These are phyloP conservation scores for Athripsodes cinereus DNA, from an alignment of 2,888 invertebrate species.

Conservation along the genomic window DNA sequence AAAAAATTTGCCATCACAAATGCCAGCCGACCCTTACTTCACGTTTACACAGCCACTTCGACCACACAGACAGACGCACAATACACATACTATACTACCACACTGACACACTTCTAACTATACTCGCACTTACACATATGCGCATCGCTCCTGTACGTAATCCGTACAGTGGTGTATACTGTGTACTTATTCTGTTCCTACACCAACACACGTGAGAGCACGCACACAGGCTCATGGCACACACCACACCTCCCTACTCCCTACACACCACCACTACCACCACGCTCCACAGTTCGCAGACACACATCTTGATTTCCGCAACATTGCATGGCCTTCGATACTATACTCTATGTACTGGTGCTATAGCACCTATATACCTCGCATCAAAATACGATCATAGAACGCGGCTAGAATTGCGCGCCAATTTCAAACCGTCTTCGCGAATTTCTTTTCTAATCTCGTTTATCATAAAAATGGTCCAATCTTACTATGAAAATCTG, in stretches of 20 bases:
- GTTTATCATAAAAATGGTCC: too few species aligned
- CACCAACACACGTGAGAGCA: slow-evolving; percentile 23
- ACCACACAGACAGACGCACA: slow-evolving; percentile 40
- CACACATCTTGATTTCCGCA: slow-evolving; percentile 48
- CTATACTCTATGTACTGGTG: slow-evolving; percentile 58
- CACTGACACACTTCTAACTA: neutral
- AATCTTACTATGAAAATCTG: too few species aligned
- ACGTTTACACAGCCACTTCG: slow-evolving; percentile 56
- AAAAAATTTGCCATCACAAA: slow-evolving; percentile 73
- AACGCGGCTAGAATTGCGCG: slow-evolving; percentile 33
- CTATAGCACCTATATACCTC: slow-evolving; percentile 55
- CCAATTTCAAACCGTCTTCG: slow-evolving; percentile 36
- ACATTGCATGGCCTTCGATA: slow-evolving; percentile 61
- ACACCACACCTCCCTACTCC: slow-evolving; percentile 33
- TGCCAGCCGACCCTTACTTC: slow-evolving; percentile 73
- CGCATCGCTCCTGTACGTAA: too few species aligned
- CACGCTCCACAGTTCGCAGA: neutral
- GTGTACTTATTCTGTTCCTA: too few species aligned
- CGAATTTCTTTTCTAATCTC: too few species aligned
- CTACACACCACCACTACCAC: neutral
- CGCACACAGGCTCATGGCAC: too few species aligned
- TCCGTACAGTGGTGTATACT: too few species aligned
- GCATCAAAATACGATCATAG: slow-evolving; percentile 31
- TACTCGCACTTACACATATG: neutral
- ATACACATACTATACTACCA: too few species aligned